Evolutionary conservation across 1,140 invertebrate species (phyloP).

Genomic region (Mactra quadrangularis): DNA sequence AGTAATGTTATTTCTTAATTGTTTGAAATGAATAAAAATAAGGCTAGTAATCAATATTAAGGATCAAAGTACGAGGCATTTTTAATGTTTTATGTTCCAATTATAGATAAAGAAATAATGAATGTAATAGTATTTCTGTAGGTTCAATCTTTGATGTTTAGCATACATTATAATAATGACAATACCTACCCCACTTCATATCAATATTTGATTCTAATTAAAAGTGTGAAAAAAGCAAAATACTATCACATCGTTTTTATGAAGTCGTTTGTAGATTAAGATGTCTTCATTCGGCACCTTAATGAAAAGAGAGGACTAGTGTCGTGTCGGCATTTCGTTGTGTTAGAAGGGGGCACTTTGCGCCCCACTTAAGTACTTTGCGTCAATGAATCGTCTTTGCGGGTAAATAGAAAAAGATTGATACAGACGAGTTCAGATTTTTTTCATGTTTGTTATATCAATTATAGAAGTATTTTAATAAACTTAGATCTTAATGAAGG

Average conservation of each 20-base stretch:
- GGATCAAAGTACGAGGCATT: constrained; percentile 14
- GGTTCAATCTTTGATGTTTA: constrained; percentile 10
- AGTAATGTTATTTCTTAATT: neutral
- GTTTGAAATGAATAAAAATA: constrained; percentile 1
- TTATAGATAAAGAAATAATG: neutral
- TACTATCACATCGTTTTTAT: constrained; percentile 10
- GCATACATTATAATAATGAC: constrained; percentile 12
- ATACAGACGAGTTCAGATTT: constrained; percentile 7
- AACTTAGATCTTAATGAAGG: no score
- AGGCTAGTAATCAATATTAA: constrained; percentile 10
- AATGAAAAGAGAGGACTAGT: constrained; percentile 1
- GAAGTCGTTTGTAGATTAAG: no score
- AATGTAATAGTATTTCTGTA: constrained; percentile 34
- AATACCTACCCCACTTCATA: constrained; percentile 32
- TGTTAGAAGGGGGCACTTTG: constrained; percentile 15
- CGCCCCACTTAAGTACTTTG: constrained; percentile 17
- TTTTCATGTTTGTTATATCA: no score
- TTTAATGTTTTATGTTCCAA: neutral
- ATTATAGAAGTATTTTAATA: no score
- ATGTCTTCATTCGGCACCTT: neutral
- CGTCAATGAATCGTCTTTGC: neutral
- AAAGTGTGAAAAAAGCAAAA: constrained; percentile 37
- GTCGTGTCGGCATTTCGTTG: neutral
- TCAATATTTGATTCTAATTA: constrained; percentile 42
- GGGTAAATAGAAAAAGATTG: constrained; percentile 25